Evolutionary conservation across 1,140 invertebrate species (phyloP), one percentile per base, ranked within the genome.

Genomic region (Dufourea novaeangliae): DNA sequence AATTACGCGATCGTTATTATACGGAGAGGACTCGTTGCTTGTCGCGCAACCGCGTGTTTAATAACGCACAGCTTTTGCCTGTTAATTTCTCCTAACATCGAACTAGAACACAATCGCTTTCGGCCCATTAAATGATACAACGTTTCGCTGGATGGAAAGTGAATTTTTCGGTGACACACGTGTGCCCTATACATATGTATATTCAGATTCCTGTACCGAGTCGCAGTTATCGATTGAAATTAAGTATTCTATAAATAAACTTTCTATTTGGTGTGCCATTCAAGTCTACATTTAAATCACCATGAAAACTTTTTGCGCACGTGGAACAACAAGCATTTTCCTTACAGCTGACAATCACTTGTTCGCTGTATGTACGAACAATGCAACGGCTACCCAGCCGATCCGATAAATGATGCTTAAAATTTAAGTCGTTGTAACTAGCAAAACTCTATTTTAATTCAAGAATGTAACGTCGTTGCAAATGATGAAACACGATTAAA

Each of bases 241-340:
- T 72, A 63, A 20, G 22, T n/a, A 2, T 1, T 37, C 41, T 50
- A 63, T 62, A 72, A 63, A 72, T 72, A 72, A 72, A 63, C 25
- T 34, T 41, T 44, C n/a, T 37, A 62, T 71, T 11, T 8, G 8
- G 14, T 12, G 17, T 7, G n/a, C n/a, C n/a, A n/a, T n/a, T n/a
- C n/a, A n/a, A n/a, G n/a, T n/a, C n/a, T n/a, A n/a, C n/a, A n/a
- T n/a, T n/a, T n/a, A n/a, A n/a, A n/a, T n/a, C n/a, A n/a, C n/a
- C n/a, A n/a, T n/a, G n/a, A n/a, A n/a, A n/a, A n/a, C n/a, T n/a
- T n/a, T n/a, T n/a, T n/a, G n/a, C n/a, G n/a, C n/a, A n/a, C n/a
- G n/a, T 17, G 17, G 41, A 5, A 46, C 14, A 4, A 12, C 12
- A 1, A 2, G 41, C 1, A 17, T 4, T 1, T 44, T 4, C 41